Base-by-base conservation (phyloP, 2,797 vertebrate genomes). In the Tachyglossus aculeatus region DNA sequence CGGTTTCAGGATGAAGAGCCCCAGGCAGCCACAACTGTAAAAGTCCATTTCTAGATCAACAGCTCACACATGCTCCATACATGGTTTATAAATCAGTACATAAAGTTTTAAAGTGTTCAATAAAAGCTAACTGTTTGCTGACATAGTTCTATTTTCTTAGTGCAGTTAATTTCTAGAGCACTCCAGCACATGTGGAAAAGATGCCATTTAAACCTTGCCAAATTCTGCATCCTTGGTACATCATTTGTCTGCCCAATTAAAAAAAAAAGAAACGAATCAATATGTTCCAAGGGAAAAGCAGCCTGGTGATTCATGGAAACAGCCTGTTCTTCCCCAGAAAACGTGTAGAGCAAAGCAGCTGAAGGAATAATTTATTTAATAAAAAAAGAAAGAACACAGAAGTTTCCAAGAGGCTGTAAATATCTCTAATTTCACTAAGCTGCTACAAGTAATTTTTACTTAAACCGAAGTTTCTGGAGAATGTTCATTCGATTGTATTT, bases 121-220 rank as follows among this genome's bases (percentile, higher is more conserved):
- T 82, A 85, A 88, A 78, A 62, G 56, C 40, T 86, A 81, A 77
- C 52, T 22, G 53, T 72, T 84, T 86, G 21, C 37, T 73, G 55
- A 84, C 52, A 78, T 55, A 60, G 76, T 81, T 87, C 63, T 37
- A 75, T 14, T 77, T 81, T 67, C 67, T 31, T 67, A 15, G 19
- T 63, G 19, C 51, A 79, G n/a, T 72, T 86, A 66, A 79, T 82
- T 81, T 85, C 51, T 64, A 81, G 53, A 78, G 40, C 78, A 71
- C 68, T 22, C 43, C 59, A 67, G 60, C 47, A 66, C 41, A 67
- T 66, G 55, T 64, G 57, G 31, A 77, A 70, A 65, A 1, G 7
- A 68, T 71, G 53, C 6, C 62, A 51, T 69, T 80, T 80, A 83
- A 68, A 64, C 32, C 63, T 16, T 58, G 61, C 66, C 52, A 75